Evolutionary conservation across 2,888 invertebrate species (phyloP).

Genomic region (Dendrolimus pini): DNA sequence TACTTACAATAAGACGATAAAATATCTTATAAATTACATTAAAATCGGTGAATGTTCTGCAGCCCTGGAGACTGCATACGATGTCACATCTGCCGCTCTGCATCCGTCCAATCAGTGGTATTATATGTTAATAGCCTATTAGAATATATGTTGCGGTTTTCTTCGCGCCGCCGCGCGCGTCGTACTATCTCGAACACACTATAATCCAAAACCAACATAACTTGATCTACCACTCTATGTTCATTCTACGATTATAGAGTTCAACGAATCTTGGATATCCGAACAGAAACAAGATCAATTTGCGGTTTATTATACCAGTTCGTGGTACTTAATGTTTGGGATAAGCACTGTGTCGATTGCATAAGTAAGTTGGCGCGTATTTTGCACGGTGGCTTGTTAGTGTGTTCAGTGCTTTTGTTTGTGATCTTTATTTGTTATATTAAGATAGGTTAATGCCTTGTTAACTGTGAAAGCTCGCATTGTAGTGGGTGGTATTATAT

Average conservation of each 20-base stretch:
- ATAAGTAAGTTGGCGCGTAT: constrained; percentile 22
- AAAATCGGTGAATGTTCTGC: constrained; percentile 25
- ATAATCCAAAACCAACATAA: constrained; percentile 30
- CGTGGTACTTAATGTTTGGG: constrained; percentile 13
- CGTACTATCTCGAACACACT: constrained; percentile 34
- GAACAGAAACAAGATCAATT: constrained; percentile 20
- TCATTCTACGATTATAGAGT: constrained; percentile 18
- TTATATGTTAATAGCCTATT: constrained; percentile 77
- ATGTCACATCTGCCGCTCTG: constrained; percentile 66
- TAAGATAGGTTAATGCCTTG: constrained; percentile 19
- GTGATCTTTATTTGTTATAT: no score
- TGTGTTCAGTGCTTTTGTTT: constrained; percentile 52
- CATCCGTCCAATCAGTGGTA: constrained; percentile 79
- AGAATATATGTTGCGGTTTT: constrained; percentile 64
- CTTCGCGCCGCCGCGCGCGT: constrained; percentile 51
- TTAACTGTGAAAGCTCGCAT: constrained; percentile 33
- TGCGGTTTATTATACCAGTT: constrained; percentile 10
- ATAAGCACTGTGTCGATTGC: constrained; percentile 12
- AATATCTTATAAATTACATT: no score
- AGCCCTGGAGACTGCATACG: constrained; percentile 32
- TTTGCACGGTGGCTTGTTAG: constrained; percentile 58
- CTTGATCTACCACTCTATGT: constrained; percentile 22
- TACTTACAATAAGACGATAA: no score
- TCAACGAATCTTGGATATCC: constrained; percentile 30
- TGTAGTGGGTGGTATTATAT: constrained; percentile 33